Percentiles rank a stretch among this genome's conserved stretches.
Conservation (phyloP, 2,797 vertebrate species). For the Chromobotia macracanthus region DNA sequence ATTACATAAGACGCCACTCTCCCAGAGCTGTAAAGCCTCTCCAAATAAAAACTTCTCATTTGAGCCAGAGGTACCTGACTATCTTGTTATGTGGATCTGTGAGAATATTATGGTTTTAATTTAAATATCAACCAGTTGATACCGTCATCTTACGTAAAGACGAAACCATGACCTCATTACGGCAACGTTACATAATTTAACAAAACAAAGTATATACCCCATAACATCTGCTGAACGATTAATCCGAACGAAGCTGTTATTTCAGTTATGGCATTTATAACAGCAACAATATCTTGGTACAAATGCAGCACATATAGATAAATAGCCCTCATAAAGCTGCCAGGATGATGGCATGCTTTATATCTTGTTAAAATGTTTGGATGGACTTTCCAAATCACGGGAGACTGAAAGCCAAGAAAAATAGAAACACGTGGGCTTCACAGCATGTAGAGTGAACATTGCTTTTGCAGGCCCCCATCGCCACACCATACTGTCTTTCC, state of each 20-base stretch:
- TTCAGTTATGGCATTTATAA: slow-evolving; percentile 45
- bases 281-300: neutral
- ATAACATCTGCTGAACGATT: slow-evolving; percentile 24
- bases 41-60: slow-evolving; percentile 46
- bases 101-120: slow-evolving; percentile 1
- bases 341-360: slow-evolving; percentile 23
- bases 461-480: slow-evolving; percentile 28
- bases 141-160: slow-evolving; percentile 16
- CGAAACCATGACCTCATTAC: slow-evolving; percentile 24
- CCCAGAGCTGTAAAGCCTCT: slow-evolving; percentile 17
- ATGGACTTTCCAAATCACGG: neutral
- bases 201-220: slow-evolving; percentile 34
- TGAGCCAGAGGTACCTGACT: slow-evolving; percentile 37
- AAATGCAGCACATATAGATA: slow-evolving; percentile 24
- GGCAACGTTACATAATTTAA: slow-evolving; percentile 28
- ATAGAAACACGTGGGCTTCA: slow-evolving; percentile 19
- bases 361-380: slow-evolving; percentile 50
- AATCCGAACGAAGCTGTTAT: slow-evolving; percentile 24
- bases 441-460: slow-evolving; percentile 27
- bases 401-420: slow-evolving; percentile 22
- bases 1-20: slow-evolving; percentile 6
- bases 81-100: neutral
- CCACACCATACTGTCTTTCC: slow-evolving; percentile 1
- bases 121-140: slow-evolving; percentile 16
- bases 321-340: slow-evolving; percentile 48